Base-by-base conservation (phyloP, 1,140 invertebrate species). In the Lysiphlebus fabarum region DNA sequence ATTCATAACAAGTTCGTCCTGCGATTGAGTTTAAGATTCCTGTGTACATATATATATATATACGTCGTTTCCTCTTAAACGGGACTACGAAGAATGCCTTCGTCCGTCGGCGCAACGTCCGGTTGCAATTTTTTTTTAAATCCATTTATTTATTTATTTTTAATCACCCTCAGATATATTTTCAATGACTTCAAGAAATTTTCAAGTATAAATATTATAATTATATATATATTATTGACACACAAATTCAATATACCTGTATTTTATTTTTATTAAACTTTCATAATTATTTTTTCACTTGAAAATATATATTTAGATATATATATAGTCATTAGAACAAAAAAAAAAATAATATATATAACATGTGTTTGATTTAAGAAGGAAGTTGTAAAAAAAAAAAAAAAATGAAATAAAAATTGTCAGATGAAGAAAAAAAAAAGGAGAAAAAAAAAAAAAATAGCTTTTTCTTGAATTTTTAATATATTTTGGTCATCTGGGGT, bases 1-100 rank as follows among this genome's bases (percentile, higher is more conserved):
- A 68, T 71, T 71, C 65, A 69, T 68, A 69, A 67, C 62, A 58
- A 67, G 65, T 50, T 62, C 58, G 66, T 56, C 17, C 17, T 17
- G 17, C 63, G 65, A 65, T 68, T 63, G 64, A 62, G 66, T 67
- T 67, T 59, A 53, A 62, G 63, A 64, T 64, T 64, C 62, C 65
- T 65, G 49, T 68, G 56, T n/a, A n/a, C n/a, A n/a, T n/a, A n/a
- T n/a, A n/a, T n/a, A n/a, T n/a, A 1, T 17, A 3, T 17, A 17
- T 58, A 9, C 56, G 56, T 49, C 56, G 48, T 58, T 58, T 58
- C 56, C 56, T 58, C 48, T 58, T 58, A 68, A 67, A 70, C 66
- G 65, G 64, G 65, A 61, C 64, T 65, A 62, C 62, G 61, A 66
- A 68, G 66, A 65, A 68, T 66, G 65, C 41, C 42, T 3, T 1